These are phyloP conservation scores for Mastomys coucha DNA, from an alignment of 2,113 vertebrate genomes.

Conservation along the genomic window DNA sequence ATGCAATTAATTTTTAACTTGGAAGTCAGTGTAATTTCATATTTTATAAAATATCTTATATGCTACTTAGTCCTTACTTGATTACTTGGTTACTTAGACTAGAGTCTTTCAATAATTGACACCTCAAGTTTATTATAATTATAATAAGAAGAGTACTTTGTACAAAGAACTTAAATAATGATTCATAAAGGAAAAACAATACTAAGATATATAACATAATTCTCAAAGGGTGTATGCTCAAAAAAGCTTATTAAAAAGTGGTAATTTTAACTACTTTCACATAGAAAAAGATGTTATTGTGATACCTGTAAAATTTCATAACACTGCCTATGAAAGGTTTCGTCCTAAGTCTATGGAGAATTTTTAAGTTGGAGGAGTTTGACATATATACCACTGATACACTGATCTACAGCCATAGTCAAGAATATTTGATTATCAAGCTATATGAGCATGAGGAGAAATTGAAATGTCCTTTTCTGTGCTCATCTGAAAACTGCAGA, in stretches of 20 bases:
- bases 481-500: neutral
- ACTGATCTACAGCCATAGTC: neutral
- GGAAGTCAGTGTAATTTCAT: neutral
- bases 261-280: neutral
- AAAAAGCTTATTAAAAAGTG: neutral
- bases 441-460: neutral
- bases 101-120: too few species aligned
- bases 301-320: neutral
- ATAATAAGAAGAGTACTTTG: too few species aligned
- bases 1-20: neutral
- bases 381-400: neutral
- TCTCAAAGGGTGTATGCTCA: neutral
- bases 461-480: neutral
- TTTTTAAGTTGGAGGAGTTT: neutral
- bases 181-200: too few species aligned
- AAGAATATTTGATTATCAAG: neutral
- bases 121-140: too few species aligned
- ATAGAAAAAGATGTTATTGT: neutral
- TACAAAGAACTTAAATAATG: too few species aligned
- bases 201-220: neutral
- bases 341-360: conserved; percentile 1
- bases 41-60: neutral
- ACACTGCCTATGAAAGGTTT: neutral
- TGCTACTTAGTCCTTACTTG: neutral
- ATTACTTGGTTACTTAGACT: neutral